Evolutionary conservation across 2,888 invertebrate species (phyloP).

Genomic region (Alcis repandata): DNA sequence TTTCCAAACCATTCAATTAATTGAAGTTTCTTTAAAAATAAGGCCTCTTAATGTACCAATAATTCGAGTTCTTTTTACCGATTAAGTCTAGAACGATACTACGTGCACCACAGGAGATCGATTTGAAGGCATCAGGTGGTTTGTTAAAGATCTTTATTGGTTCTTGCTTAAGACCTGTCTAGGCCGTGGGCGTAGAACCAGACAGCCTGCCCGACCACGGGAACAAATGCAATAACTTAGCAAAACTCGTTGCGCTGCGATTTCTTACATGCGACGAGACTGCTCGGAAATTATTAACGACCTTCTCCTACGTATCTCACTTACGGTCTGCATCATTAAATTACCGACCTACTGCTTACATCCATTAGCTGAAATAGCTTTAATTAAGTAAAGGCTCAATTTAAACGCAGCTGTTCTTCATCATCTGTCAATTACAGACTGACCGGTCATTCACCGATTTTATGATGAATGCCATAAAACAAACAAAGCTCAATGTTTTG

Average conservation of each 20-base stretch:
- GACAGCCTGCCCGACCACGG: conserved; percentile 41
- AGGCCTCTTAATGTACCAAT: conserved; percentile 28
- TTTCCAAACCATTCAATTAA: conserved; percentile 33
- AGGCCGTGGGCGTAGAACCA: conserved; percentile 55
- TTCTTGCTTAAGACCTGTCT: conserved; percentile 52
- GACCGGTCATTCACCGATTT: conserved; percentile 29
- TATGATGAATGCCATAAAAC: conserved; percentile 34
- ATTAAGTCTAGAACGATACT: conserved; percentile 45
- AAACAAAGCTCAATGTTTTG: conserved; percentile 31
- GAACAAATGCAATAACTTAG: conserved; percentile 45
- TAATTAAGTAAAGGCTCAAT: conserved; percentile 27
- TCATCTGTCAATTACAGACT: conserved; percentile 33
- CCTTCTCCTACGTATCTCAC: neutral
- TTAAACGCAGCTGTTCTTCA: conserved; percentile 39
- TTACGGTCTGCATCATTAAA: conserved; percentile 7
- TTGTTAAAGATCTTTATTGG: conserved; percentile 48
- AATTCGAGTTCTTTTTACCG: conserved; percentile 38
- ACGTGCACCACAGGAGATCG: conserved; percentile 43
- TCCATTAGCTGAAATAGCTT: conserved; percentile 15
- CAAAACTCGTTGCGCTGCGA: conserved; percentile 44
- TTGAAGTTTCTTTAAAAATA: conserved; percentile 14
- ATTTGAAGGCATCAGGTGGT: conserved; percentile 45
- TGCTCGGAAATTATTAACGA: conserved; percentile 28
- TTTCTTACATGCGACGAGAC: conserved; percentile 34
- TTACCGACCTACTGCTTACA: conserved; percentile 17